Percentiles rank a stretch among this genome's conserved stretches.
Conservation (phyloP, 2,797 vertebrate genomes). For the Darevskia mixta region DNA sequence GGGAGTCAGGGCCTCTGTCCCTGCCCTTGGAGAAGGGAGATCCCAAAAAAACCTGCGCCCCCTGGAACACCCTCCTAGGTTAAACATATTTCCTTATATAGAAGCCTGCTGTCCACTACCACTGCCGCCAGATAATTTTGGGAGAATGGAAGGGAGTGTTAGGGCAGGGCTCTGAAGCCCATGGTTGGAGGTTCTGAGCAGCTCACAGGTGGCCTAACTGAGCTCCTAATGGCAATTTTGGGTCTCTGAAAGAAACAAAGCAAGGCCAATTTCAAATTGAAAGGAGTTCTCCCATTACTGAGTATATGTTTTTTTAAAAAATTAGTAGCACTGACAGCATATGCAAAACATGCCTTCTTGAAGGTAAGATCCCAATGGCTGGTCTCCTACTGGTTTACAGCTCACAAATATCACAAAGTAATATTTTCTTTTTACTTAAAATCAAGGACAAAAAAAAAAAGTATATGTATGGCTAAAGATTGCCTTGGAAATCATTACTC, state of each 20-base stretch:
- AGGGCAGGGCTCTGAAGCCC: background rate
- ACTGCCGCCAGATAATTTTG: background rate
- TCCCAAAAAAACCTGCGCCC: background rate
- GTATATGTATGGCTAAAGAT: background rate
- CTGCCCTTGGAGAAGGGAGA: background rate
- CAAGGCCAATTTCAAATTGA: background rate
- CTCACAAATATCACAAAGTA: background rate
- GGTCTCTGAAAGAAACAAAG: background rate
- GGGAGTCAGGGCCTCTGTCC: too few species aligned
- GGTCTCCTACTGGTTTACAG: background rate
- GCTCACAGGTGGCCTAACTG: background rate
- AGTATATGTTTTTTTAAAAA: background rate
- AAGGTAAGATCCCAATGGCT: background rate
- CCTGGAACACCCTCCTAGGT: background rate
- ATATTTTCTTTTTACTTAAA: background rate
- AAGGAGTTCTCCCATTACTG: background rate
- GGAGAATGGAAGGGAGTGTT: background rate
- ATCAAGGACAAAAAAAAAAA: background rate
- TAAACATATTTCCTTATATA: background rate
- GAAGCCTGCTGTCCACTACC: too few species aligned
- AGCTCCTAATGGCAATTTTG: background rate
- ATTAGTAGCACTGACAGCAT: background rate
- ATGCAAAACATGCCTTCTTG: background rate
- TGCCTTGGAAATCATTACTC: background rate
- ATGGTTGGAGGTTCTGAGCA: background rate